Evolutionary conservation across 1,140 invertebrate species (phyloP).

Genomic region (Amphibalanus amphitrite): DNA sequence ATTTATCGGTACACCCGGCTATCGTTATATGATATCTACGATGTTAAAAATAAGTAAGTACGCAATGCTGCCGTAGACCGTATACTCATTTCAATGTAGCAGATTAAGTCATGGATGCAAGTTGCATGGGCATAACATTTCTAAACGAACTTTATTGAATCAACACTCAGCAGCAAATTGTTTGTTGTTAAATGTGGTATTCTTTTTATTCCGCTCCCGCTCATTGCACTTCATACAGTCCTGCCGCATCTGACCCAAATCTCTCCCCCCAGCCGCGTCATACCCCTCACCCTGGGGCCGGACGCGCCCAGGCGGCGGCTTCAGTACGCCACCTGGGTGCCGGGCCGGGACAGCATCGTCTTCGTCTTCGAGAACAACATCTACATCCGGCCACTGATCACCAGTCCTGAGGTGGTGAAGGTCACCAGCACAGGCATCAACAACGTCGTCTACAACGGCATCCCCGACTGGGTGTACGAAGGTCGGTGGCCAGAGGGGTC

Average conservation of each 20-base stretch:
- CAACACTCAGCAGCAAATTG: neutral
- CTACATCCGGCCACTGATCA: slow-evolving; percentile 37
- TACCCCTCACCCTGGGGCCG: neutral
- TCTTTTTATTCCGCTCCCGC: neutral
- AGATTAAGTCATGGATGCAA: no score
- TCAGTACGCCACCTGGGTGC: slow-evolving; percentile 41
- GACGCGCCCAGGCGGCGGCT: slow-evolving; percentile 36
- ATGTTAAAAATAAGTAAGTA: neutral
- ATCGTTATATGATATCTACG: neutral
- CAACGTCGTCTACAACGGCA: slow-evolving; percentile 54
- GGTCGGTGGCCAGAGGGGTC: no score
- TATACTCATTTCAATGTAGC: no score
- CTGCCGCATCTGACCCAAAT: neutral
- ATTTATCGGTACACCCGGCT: neutral
- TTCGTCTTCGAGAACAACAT: slow-evolving; percentile 68
- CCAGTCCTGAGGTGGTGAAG: slow-evolving; percentile 16
- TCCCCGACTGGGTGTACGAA: slow-evolving; percentile 68
- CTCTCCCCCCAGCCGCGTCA: neutral
- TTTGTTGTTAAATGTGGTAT: neutral
- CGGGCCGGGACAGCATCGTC: slow-evolving; percentile 44
- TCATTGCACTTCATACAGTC: neutral
- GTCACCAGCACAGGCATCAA: slow-evolving; percentile 36
- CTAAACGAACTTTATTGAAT: neutral
- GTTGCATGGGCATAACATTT: neutral
- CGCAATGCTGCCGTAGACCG: no score